Percentiles rank a stretch among this genome's conserved stretches.
phyloP scores from a whole-genome alignment of 1,140 invertebrate species.

The Micrasema minimum region DNA sequence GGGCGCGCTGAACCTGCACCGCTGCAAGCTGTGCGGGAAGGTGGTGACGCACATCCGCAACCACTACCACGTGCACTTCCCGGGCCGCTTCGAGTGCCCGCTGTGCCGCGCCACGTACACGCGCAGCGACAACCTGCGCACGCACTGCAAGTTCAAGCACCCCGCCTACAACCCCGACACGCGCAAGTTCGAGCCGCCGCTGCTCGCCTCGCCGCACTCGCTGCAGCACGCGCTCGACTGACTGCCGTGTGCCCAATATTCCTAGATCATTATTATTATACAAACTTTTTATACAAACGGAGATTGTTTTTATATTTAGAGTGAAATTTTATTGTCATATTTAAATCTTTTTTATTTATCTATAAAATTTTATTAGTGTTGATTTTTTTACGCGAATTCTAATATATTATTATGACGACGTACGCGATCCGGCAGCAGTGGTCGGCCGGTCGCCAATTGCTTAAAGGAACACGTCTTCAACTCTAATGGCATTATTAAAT shows the following conservation, averaged over 20 bases:
- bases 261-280: conserved; percentile 62
- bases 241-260: conserved; percentile 58
- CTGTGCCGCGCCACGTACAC: conserved; percentile 88
- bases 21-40: conserved; percentile 91
- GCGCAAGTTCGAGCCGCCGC: conserved; percentile 80
- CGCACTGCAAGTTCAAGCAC: conserved; percentile 90
- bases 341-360: conserved; percentile 65
- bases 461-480: conserved; percentile 50
- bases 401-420: conserved; percentile 61
- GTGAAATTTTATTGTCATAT: conserved; percentile 68
- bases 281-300: conserved; percentile 70
- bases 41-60: conserved; percentile 91
- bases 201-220: conserved; percentile 58
- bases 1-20: conserved; percentile 87
- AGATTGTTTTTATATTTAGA: conserved; percentile 70
- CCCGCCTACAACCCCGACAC: conserved; percentile 82
- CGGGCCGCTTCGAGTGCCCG: conserved; percentile 87
- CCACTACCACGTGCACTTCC: conserved; percentile 91
- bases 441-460: conserved; percentile 16
- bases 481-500: conserved; percentile 57
- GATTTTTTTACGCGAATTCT: conserved; percentile 68
- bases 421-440: conserved; percentile 36
- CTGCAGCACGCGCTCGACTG: conserved; percentile 63
- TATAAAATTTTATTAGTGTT: conserved; percentile 69
- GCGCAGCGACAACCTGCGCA: conserved; percentile 87